phyloP scores from a whole-genome alignment of 2,888 invertebrate species.

The Nomada fabriciana region DNA sequence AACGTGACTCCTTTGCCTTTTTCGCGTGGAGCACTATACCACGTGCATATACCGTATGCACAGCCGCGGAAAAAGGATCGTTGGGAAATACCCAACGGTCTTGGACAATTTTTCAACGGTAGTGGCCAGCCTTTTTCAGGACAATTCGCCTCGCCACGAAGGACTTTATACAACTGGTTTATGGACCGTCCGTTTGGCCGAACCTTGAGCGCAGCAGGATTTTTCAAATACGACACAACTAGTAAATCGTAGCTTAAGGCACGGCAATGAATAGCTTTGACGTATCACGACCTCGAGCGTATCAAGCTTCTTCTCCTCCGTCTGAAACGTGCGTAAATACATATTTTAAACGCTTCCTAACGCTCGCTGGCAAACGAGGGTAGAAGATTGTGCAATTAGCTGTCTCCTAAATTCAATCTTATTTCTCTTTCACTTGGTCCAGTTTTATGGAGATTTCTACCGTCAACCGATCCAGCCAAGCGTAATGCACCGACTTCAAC shows the following conservation, averaged over 20 bases:
- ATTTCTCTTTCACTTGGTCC: constrained; percentile 16
- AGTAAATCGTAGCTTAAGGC: no score
- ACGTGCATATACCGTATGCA: no score
- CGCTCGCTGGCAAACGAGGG: neutral
- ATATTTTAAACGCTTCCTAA: neutral
- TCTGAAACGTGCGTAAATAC: no score
- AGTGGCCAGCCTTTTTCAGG: neutral
- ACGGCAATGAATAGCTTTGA: no score
- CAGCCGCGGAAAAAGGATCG: constrained; percentile 4
- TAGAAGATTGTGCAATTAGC: constrained; percentile 43
- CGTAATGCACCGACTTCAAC: no score
- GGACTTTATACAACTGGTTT: no score
- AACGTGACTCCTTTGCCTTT: neutral
- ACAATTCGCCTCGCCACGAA: neutral
- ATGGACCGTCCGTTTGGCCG: neutral
- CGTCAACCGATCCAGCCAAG: constrained; percentile 6
- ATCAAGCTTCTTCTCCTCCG: no score
- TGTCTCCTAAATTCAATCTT: constrained; percentile 31
- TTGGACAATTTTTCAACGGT: constrained; percentile 28
- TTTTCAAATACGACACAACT: constrained; percentile 18
- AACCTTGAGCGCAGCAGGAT: constrained; percentile 15
- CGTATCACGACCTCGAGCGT: no score
- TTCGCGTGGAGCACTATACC: no score
- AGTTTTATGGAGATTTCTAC: constrained; percentile 15
- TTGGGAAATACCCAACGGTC: constrained; percentile 20